Percentiles rank a stretch among this genome's conserved stretches.
phyloP scores from a whole-genome alignment of 2,888 invertebrate species.

The Tipula vernalis region DNA sequence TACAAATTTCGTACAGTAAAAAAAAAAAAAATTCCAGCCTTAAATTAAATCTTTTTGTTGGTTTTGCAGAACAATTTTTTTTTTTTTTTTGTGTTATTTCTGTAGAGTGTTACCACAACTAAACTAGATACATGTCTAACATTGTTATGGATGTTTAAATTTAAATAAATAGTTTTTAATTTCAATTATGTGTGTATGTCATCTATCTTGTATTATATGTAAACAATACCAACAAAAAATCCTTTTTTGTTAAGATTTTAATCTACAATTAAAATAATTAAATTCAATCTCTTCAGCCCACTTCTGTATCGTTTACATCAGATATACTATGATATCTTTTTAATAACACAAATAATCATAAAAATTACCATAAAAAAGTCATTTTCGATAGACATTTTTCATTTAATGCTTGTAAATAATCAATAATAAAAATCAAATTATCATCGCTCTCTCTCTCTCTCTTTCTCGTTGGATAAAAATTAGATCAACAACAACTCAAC shows the following conservation, averaged over 20 bases:
- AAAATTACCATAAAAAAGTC: background rate
- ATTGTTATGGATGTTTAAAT: background rate
- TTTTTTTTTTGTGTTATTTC: background rate
- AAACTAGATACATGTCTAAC: background rate
- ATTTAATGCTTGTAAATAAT: background rate
- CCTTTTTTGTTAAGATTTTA: background rate
- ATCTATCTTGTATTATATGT: background rate
- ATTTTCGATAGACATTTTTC: background rate
- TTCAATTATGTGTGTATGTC: background rate
- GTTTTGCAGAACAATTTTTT: background rate
- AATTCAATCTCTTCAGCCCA: background rate
- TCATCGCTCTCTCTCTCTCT: background rate
- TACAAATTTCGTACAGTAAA: background rate
- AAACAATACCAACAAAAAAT: background rate
- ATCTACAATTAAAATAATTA: background rate
- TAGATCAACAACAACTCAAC: background rate
- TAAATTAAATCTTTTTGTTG: constrained; percentile 4
- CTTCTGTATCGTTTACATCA: background rate
- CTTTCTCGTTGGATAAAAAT: background rate
- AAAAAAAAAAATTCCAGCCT: background rate
- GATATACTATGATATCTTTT: background rate
- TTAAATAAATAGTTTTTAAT: background rate
- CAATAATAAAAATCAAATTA: constrained; percentile 4
- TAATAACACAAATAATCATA: background rate
- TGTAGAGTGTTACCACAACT: background rate